Evolutionary conservation across 2,797 vertebrate species (phyloP).

Genomic region (Scleropages formosus): DNA sequence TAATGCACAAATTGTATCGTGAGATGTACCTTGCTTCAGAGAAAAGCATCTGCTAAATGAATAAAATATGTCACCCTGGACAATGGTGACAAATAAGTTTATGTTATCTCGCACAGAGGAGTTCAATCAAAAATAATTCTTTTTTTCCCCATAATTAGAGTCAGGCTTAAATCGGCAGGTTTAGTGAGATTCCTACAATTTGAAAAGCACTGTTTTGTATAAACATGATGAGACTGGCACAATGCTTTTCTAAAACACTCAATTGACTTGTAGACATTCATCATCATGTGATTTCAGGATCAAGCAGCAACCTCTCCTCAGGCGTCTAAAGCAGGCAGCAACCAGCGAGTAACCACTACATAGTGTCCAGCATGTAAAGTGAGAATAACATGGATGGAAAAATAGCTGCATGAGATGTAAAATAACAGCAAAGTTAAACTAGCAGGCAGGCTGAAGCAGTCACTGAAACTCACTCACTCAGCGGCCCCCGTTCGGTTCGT

Average conservation of each 20-base stretch:
- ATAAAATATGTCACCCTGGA: too few species aligned
- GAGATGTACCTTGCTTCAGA: too few species aligned
- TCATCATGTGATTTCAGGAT: not conserved
- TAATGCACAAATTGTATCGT: too few species aligned
- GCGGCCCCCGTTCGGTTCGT: not conserved
- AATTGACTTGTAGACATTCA: not conserved
- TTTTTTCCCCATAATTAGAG: not conserved
- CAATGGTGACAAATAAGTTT: too few species aligned
- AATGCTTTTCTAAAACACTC: not conserved
- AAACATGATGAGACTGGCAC: not conserved
- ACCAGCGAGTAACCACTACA: conserved; percentile 6
- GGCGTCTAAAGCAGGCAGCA: not conserved
- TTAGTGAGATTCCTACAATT: not conserved
- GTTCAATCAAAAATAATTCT: too few species aligned
- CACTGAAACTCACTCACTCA: not conserved
- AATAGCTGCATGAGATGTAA: not conserved
- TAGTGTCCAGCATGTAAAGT: not conserved
- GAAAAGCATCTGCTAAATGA: too few species aligned
- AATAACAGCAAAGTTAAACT: not conserved
- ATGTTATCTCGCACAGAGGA: too few species aligned
- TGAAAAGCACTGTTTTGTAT: not conserved
- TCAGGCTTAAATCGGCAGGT: not conserved
- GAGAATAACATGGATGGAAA: not conserved
- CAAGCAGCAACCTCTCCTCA: not conserved
- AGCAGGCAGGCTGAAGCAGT: not conserved